phyloP scores from a whole-genome alignment of 2,888 invertebrate genomes.

The Lutraria lutraria region DNA sequence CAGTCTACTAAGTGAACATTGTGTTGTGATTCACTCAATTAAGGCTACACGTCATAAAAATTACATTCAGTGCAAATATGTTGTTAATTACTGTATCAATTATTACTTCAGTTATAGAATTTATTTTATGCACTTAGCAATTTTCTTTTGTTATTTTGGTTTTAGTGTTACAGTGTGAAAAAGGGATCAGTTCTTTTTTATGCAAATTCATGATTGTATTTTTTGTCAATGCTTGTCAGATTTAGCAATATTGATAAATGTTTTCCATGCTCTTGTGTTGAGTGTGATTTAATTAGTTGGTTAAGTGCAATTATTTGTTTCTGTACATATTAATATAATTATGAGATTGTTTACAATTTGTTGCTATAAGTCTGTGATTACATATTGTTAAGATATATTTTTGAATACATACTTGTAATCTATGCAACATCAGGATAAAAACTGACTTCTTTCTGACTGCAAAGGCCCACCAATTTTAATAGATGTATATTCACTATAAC shows the following conservation, averaged over 20 bases:
- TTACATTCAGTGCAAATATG: background rate
- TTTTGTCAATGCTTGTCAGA: background rate
- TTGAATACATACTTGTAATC: slow-evolving; percentile 14
- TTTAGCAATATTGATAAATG: background rate
- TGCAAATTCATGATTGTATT: background rate
- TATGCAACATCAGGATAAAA: background rate
- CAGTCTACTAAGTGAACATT: slow-evolving; percentile 62
- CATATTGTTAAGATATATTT: slow-evolving; percentile 18
- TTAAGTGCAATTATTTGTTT: slow-evolving; percentile 25
- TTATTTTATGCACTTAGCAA: background rate
- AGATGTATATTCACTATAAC: no score
- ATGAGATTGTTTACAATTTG: slow-evolving; percentile 8
- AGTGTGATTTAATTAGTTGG: background rate
- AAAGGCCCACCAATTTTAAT: no score
- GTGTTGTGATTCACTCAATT: background rate
- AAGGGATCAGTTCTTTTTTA: background rate
- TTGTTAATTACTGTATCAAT: background rate
- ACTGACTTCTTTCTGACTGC: no score
- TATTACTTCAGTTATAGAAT: background rate
- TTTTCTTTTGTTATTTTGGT: background rate
- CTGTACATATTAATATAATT: slow-evolving; percentile 4
- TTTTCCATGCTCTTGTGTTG: background rate
- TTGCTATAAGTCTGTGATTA: slow-evolving; percentile 15
- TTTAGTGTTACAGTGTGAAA: background rate
- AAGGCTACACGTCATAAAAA: background rate